Evolutionary conservation across 2,888 invertebrate genomes (phyloP).

Genomic region (Colletes collaris): DNA sequence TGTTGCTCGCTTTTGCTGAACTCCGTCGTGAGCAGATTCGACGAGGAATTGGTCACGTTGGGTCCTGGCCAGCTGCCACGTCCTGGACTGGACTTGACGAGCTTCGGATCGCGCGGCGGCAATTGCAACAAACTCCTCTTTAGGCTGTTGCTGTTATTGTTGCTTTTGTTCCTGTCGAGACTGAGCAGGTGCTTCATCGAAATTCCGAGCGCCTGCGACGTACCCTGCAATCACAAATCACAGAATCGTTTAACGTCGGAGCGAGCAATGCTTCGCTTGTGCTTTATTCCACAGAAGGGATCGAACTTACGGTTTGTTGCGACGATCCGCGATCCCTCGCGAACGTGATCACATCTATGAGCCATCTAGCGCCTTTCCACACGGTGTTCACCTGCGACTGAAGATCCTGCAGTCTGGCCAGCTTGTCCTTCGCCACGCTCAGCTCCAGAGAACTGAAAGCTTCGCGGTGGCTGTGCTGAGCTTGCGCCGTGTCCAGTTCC

Average conservation of each 20-base stretch:
- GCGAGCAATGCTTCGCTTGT: not conserved
- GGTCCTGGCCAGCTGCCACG: slow-evolving; percentile 95
- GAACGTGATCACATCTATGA: slow-evolving; percentile 97
- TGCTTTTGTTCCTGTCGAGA: slow-evolving; percentile 80
- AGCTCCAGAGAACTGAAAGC: slow-evolving; percentile 96
- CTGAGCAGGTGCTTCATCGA: slow-evolving; percentile 81
- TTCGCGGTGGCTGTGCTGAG: slow-evolving; percentile 96
- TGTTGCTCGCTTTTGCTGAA: slow-evolving; percentile 94
- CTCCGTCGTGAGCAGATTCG: slow-evolving; percentile 86
- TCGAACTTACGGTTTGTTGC: slow-evolving; percentile 72
- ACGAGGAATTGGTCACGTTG: slow-evolving; percentile 85
- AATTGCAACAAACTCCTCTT: slow-evolving; percentile 87
- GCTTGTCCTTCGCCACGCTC: slow-evolving; percentile 92
- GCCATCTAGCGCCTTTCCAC: slow-evolving; percentile 98
- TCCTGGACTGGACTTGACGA: slow-evolving; percentile 90
- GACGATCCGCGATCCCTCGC: slow-evolving; percentile 90
- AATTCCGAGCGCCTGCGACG: slow-evolving; percentile 75
- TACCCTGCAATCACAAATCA: slow-evolving; percentile 46
- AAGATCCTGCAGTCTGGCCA: slow-evolving; percentile 92
- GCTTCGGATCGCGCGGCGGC: slow-evolving; percentile 89
- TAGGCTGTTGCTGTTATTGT: slow-evolving; percentile 80
- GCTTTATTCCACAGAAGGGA: too few species aligned
- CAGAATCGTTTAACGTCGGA: not conserved
- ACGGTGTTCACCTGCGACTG: slow-evolving; percentile 93
- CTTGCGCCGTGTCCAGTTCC: slow-evolving; percentile 95